Evolutionary conservation across 2,797 vertebrate species (phyloP).

Genomic region (Circus cinereus): DNA sequence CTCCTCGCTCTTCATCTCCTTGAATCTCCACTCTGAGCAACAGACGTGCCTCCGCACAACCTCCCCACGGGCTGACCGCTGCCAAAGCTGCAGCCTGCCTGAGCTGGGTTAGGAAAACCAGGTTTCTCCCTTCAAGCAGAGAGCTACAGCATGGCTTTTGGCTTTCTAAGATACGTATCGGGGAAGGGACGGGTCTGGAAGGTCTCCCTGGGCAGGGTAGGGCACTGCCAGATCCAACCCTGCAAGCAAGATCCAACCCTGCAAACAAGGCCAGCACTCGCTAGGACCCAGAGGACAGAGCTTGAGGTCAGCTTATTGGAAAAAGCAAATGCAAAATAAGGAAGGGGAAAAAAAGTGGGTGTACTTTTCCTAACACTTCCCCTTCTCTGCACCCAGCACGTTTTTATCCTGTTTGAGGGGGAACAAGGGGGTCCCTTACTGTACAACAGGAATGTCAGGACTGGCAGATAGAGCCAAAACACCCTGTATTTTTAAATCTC

Average conservation of each 20-base stretch:
- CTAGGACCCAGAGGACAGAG: neutral
- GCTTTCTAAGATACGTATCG: accelerated
- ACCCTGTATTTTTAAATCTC: neutral
- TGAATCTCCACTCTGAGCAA: neutral
- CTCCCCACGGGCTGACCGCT: neutral
- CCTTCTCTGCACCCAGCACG: neutral
- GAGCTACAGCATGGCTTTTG: neutral
- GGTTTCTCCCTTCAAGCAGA: neutral
- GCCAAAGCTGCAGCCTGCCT: neutral
- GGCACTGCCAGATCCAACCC: neutral
- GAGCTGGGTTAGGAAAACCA: neutral
- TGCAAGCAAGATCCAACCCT: neutral
- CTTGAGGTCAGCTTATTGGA: neutral
- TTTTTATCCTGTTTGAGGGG: neutral
- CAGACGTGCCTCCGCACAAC: neutral
- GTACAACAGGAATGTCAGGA: neutral
- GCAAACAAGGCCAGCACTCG: accelerated
- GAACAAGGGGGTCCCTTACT: neutral
- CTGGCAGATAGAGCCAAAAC: neutral
- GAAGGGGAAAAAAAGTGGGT: neutral
- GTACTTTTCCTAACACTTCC: neutral
- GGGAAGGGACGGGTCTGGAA: neutral
- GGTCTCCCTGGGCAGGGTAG: neutral
- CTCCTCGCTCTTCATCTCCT: neutral
- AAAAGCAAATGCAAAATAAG: neutral